Evolutionary conservation across 2,888 invertebrate species (phyloP), one percentile per base, ranked within the genome.

Genomic region (Agriopis leucophaearia): DNA sequence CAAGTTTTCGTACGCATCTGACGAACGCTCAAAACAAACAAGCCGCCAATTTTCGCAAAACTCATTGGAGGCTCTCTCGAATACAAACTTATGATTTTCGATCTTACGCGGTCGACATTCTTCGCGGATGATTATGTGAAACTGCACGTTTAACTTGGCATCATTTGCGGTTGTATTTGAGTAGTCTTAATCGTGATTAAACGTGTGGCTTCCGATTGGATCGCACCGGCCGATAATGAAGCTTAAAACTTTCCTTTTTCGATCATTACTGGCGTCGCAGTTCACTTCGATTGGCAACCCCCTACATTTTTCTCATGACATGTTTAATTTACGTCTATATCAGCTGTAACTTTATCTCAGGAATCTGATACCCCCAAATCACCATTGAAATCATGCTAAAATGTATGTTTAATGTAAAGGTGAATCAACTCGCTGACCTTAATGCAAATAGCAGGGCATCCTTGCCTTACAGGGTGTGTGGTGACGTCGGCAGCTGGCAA

Each of bases 11-110:
- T 79, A 74, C 78, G 82, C 81, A 81, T 82, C 84, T 81, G 84
- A 85, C 80, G 82, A 81, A 78, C 80, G 72, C 82, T 87, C 85
- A 90, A 91, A 90, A 89, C 90, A 91, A 91, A 92, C 88, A 89
- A 84, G 86, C 81, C 82, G 82, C 80, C 76, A 76, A 76, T 78
- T 74, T 80, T 80, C 77, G 70, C 72, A 80, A 80, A 75, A 76
- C 69, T 76, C 78, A 80, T 78, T 74, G 78, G 77, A 82, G 78
- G 78, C 64, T 77, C 8, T 68, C 67, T 52, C 64, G 69, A 68
- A 67, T 74, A 71, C 75, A 73, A 58, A 67, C 67, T 75, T 75
- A 69, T 74, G 66, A 74, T 75, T 71, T 72, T 62, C 48, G 68
- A 70, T 73, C 65, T 72, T 61, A 74, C 52, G 60, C 52, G 59